Base-by-base conservation (phyloP, 2,113 vertebrate genomes). In the Cyprinodon brontotheroides region DNA sequence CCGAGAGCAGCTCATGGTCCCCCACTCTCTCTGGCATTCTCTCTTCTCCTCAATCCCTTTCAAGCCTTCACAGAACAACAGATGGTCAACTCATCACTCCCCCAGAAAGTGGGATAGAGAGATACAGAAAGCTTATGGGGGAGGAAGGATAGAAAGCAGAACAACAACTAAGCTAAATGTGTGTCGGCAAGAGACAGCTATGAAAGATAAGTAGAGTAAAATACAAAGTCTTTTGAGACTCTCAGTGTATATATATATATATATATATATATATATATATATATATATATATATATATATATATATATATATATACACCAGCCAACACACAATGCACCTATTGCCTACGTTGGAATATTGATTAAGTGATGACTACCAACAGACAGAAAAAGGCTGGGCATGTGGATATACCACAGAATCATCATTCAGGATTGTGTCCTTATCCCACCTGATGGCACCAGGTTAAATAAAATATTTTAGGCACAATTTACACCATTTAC, bases 21-120 rank as follows among this genome's bases (percentile, higher is more conserved):
- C 79, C 50, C 47, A n/a, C 74, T 61, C 82, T 50, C 57, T 69
- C 68, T 65, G 57, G 59, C 75, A 82, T 70, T 60, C 57, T 78
- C 74, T 72, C 80, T 74, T 75, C 79, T 68, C 65, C 71, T 84
- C 86, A 84, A 86, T 90, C 88, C 77, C 75, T 84, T 77, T 84
- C 85, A 83, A 85, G 84, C 80, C 78, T 86, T 83, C 67, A 78
- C 82, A 72, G 83, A 87, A 90, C 92, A 93, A 89, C 90, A 93
- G 90, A 91, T 92, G 88, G 89, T 87, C 90, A 87, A 82, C 79
- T 89, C 88, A 87, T 88, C 89, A 82, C 86, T 86, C 83, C 88
- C 79, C 84, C 83, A 81, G 84, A 84, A 72, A 87, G 77, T 73
- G 62, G 74, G 83, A 87, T 84, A 61, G 80, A 85, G 79, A 65